Evolutionary conservation across 1,140 invertebrate genomes (phyloP).

Genomic region (Psilanteris sp.): DNA sequence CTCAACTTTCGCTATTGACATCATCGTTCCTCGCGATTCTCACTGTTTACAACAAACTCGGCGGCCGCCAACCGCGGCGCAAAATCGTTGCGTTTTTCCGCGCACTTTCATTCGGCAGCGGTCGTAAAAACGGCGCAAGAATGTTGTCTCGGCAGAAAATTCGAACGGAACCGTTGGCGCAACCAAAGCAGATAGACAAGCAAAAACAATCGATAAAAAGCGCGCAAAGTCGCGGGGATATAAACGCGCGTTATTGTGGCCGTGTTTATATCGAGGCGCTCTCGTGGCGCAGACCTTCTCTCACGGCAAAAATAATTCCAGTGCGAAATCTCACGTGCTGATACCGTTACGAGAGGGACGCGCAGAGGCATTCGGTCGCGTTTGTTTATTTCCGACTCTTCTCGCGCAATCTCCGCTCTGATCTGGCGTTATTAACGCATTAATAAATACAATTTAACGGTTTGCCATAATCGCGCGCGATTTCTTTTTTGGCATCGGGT

Average conservation of each 20-base stretch:
- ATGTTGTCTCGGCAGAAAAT: too few species aligned
- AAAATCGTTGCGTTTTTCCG: too few species aligned
- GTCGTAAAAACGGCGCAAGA: too few species aligned
- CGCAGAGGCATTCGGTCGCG: constrained; percentile 36
- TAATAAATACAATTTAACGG: constrained; percentile 48
- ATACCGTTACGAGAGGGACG: constrained; percentile 51
- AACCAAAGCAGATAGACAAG: background rate
- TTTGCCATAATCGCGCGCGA: constrained; percentile 21
- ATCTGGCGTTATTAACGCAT: constrained; percentile 43
- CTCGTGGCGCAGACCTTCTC: constrained; percentile 21
- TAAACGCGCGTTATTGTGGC: constrained; percentile 25
- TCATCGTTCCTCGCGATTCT: too few species aligned
- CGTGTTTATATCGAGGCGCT: constrained; percentile 26
- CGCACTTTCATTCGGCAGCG: too few species aligned
- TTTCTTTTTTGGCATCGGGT: constrained; percentile 24
- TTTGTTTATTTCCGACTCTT: constrained; percentile 51
- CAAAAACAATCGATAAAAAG: constrained; percentile 8
- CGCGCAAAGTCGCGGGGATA: constrained; percentile 8
- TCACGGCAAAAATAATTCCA: constrained; percentile 37
- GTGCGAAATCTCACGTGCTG: constrained; percentile 44
- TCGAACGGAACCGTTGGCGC: too few species aligned
- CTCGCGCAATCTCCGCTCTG: constrained; percentile 17
- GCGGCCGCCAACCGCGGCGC: too few species aligned
- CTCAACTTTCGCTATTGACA: too few species aligned
- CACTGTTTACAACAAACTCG: too few species aligned